phyloP scores from a whole-genome alignment of 1,140 invertebrate genomes.

The Chelonus insularis region DNA sequence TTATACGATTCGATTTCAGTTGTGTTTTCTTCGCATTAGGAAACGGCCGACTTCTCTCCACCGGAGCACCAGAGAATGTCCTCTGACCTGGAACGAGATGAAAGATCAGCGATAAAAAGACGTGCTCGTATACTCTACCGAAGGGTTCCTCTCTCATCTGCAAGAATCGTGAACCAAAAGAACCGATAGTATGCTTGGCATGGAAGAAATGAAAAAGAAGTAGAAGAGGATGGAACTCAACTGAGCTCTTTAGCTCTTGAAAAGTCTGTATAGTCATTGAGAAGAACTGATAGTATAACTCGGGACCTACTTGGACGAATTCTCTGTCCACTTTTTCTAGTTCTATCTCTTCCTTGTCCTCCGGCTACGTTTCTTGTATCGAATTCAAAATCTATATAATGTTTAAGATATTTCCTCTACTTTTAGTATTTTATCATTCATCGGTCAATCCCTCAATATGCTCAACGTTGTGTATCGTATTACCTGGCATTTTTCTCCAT shows the following conservation, averaged over 20 bases:
- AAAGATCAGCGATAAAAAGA: slow-evolving; percentile 36
- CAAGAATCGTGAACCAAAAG: slow-evolving; percentile 3
- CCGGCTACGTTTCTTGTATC: neutral
- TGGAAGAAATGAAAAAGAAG: neutral
- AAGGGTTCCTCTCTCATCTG: neutral
- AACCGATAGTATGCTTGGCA: neutral
- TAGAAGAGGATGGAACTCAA: no score
- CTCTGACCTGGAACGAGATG: slow-evolving; percentile 41
- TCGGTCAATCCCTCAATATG: slow-evolving; percentile 16
- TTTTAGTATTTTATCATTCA: slow-evolving; percentile 10
- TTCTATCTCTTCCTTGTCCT: slow-evolving; percentile 9
- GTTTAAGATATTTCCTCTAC: slow-evolving; percentile 12
- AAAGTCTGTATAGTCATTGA: no score
- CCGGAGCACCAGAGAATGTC: slow-evolving; percentile 28
- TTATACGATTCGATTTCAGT: slow-evolving; percentile 35
- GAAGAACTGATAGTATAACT: slow-evolving; percentile 1
- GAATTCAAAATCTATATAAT: slow-evolving; percentile 10
- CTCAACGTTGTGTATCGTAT: neutral
- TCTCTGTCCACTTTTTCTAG: slow-evolving; percentile 10
- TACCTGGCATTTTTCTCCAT: neutral
- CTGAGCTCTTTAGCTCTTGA: no score
- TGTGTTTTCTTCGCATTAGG: slow-evolving; percentile 41
- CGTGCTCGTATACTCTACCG: slow-evolving; percentile 12
- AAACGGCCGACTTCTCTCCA: slow-evolving; percentile 33
- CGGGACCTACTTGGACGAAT: slow-evolving; percentile 10